phyloP scores from a whole-genome alignment of 2,888 invertebrate genomes.

The Nomada fucata region DNA sequence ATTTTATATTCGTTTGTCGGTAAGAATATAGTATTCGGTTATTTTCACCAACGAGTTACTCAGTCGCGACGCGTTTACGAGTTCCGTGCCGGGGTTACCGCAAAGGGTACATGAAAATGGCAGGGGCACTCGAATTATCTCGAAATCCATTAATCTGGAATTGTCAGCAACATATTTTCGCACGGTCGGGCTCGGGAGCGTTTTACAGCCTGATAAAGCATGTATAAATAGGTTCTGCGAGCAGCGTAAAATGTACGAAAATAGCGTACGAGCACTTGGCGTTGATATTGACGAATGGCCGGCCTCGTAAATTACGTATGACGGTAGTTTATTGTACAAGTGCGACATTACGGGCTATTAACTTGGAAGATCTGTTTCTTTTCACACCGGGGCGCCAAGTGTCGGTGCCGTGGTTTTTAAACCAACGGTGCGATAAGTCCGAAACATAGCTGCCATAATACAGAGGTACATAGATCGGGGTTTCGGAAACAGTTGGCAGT shows the following conservation, averaged over 20 bases:
- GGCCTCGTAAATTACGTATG: not conserved
- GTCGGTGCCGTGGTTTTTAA: not conserved
- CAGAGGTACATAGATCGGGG: not conserved
- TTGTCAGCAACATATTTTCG: too few species aligned
- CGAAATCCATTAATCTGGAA: too few species aligned
- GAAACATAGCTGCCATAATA: not conserved
- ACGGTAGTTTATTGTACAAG: not conserved
- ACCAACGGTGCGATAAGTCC: not conserved
- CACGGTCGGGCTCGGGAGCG: not conserved
- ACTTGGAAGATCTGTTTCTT: slow-evolving; percentile 7
- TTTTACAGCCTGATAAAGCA: too few species aligned
- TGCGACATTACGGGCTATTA: not conserved
- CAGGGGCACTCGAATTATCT: too few species aligned
- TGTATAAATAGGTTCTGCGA: not conserved
- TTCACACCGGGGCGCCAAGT: not conserved
- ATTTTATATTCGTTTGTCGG: too few species aligned
- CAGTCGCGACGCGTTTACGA: too few species aligned
- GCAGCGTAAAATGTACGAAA: not conserved
- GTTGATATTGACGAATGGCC: not conserved
- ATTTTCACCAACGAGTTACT: too few species aligned
- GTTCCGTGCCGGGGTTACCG: too few species aligned
- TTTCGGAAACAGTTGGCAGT: not conserved
- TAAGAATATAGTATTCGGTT: too few species aligned
- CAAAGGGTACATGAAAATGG: too few species aligned
- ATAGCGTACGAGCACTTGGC: not conserved